These are phyloP conservation scores for Tridacna crocea DNA, from an alignment of 2,888 invertebrate genomes.

Conservation along the genomic window DNA sequence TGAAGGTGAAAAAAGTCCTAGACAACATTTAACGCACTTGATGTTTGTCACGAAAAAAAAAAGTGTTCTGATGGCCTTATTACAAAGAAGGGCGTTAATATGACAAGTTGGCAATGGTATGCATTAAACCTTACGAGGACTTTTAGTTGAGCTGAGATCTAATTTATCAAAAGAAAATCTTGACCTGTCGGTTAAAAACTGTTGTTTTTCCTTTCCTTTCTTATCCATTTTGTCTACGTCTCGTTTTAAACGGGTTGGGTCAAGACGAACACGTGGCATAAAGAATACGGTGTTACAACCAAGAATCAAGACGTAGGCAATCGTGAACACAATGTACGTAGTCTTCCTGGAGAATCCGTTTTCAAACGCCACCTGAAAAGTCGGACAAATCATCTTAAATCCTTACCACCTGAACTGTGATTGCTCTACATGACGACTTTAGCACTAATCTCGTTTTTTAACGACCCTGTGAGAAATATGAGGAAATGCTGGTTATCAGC, in stretches of 20 bases:
- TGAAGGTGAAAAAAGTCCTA: no score
- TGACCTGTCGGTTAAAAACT: constrained; percentile 8
- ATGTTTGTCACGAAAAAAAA: no score
- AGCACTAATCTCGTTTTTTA: no score
- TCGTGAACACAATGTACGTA: constrained; percentile 42
- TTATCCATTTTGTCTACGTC: constrained; percentile 2
- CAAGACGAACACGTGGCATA: constrained; percentile 50
- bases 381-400: background rate
- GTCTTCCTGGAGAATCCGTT: constrained; percentile 46
- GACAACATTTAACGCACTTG: no score
- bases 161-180: no score
- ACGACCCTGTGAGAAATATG: background rate
- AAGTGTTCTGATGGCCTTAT: no score
- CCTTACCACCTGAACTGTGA: no score
- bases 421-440: no score
- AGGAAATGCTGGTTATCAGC: background rate
- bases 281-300: constrained; percentile 59
- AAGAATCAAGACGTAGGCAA: constrained; percentile 42
- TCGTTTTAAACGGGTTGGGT: background rate
- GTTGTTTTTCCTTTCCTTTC: constrained; percentile 15
- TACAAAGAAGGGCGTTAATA: no score
- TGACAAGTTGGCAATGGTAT: no score
- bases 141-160: no score
- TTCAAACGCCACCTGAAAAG: constrained; percentile 59
- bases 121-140: no score